These are phyloP conservation scores for Tyto alba DNA, from an alignment of 2,113 vertebrate species.

Conservation along the genomic window DNA sequence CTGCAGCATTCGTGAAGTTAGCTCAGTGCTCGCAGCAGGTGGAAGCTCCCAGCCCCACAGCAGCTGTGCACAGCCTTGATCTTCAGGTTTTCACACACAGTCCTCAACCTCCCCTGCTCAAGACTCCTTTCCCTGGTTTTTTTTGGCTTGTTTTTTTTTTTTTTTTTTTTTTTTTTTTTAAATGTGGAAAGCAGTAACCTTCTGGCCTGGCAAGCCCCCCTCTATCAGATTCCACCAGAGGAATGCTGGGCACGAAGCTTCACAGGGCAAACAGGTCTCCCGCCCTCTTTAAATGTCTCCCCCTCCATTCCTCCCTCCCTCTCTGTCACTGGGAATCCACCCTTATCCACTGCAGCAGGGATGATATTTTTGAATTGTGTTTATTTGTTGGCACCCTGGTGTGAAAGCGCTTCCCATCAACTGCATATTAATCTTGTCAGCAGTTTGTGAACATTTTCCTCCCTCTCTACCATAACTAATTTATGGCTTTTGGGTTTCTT, in stretches of 20 bases:
- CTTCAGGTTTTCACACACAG: slow-evolving; percentile 8
- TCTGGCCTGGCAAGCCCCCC: not conserved
- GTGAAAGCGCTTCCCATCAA: slow-evolving; percentile 86
- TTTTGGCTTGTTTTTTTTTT: not conserved
- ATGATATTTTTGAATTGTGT: slow-evolving; percentile 87
- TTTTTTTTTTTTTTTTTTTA: not conserved
- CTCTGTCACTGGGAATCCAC: slow-evolving; percentile 44
- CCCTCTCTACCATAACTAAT: slow-evolving; percentile 63
- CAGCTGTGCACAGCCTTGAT: slow-evolving; percentile 17
- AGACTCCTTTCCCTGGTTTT: not conserved
- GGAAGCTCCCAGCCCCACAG: not conserved
- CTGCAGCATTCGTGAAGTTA: not conserved
- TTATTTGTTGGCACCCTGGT: slow-evolving; percentile 94
- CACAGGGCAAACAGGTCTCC: slow-evolving; percentile 31
- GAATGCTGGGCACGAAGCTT: slow-evolving; percentile 77
- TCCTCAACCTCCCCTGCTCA: not conserved
- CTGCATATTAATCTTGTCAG: slow-evolving; percentile 93
- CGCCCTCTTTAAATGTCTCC: not conserved
- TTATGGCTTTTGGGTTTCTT: slow-evolving; percentile 61
- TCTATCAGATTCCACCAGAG: slow-evolving; percentile 36
- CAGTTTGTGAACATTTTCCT: slow-evolving; percentile 72
- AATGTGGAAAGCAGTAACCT: slow-evolving; percentile 35
- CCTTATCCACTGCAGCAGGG: slow-evolving; percentile 33
- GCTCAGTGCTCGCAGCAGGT: not conserved
- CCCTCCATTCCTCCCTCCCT: not conserved